Evolutionary conservation across 2,113 vertebrate species (phyloP), one percentile per base, ranked within the genome.

Genomic region (Otocyon megalotis): DNA sequence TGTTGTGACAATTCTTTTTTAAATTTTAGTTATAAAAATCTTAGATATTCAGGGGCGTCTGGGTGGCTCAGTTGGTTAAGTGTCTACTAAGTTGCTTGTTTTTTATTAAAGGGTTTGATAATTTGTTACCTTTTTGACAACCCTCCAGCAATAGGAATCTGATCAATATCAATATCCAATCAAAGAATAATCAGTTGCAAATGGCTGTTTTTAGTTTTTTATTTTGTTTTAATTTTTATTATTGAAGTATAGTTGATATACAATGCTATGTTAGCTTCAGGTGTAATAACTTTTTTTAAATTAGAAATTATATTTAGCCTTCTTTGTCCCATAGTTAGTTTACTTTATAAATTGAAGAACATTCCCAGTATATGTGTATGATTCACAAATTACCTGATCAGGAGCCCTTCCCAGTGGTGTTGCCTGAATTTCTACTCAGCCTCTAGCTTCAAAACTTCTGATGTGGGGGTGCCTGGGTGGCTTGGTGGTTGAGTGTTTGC

Each of bases 61-160:
- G 13, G 13, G 63, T 65, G 63, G 63, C 63, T 65, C 13, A 65
- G 63, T 30, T 14, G 13, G 63, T 65, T 65, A 65, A 65, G 63
- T 32, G 63, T 58, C 56, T 58, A 2, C 56, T 69, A 93, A 60
- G 22, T 80, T 90, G 28, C n/a, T 90, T 90, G 2, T 86, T 90
- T 90, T 62, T 72, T 48, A 48, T 86, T 72, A 90, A 93, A 79
- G 43, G 16, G 71, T 85, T 80, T 84, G 14, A 93, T 8, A 26
- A 22, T 96, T 88, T 84, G 62, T 82, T 83, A 83, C 50, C 53
- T 60, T 89, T 93, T 96, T 72, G 86, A 63, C 62, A 90, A 35
- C 22, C 30, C 30, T 8, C 35, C 86, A 48, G n/a, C n/a, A 80
- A 35, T 94, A 80, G 54, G 13, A 48, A 50, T 72, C 71, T 72